Percentiles rank a stretch among this genome's conserved stretches.
Evolutionary conservation across 2,888 invertebrate species (phyloP).

Genomic region (Leptogaster cylindrica): DNA sequence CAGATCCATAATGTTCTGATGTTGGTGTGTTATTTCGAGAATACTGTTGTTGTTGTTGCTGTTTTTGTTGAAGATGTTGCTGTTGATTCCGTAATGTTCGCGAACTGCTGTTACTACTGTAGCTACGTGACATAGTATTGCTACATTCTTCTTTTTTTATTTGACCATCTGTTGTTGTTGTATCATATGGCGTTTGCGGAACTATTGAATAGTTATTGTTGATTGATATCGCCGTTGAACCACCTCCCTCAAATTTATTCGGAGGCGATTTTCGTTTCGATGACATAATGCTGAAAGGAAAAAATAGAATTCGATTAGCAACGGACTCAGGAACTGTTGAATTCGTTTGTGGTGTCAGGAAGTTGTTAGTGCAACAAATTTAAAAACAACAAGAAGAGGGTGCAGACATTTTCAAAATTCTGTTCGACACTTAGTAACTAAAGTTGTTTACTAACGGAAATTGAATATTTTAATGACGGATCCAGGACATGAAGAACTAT

Average conservation of each 20-base stretch:
- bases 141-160: constrained; percentile 36
- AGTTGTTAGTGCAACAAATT: too few species aligned
- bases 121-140: constrained; percentile 27
- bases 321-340: too few species aligned
- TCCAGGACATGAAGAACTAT: background rate
- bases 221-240: constrained; percentile 54
- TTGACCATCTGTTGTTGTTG: constrained; percentile 22
- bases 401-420: background rate
- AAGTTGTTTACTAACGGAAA: background rate
- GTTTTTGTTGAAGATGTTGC: constrained; percentile 3
- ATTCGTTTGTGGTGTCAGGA: too few species aligned
- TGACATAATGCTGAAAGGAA: constrained; percentile 86
- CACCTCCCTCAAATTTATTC: constrained; percentile 85
- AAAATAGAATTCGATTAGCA: too few species aligned
- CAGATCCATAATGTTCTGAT: constrained; percentile 42
- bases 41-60: constrained; percentile 22
- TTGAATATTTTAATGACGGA: background rate
- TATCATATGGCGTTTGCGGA: constrained; percentile 15
- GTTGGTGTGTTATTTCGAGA: constrained; percentile 42
- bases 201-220: background rate
- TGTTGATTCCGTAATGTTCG: background rate
- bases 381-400: background rate
- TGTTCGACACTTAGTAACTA: background rate
- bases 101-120: constrained; percentile 2
- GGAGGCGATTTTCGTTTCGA: constrained; percentile 96